Percentiles rank a stretch among this genome's conserved stretches.
Conservation (phyloP, 1,140 invertebrate genomes). For the Drosophila watanabei region DNA sequence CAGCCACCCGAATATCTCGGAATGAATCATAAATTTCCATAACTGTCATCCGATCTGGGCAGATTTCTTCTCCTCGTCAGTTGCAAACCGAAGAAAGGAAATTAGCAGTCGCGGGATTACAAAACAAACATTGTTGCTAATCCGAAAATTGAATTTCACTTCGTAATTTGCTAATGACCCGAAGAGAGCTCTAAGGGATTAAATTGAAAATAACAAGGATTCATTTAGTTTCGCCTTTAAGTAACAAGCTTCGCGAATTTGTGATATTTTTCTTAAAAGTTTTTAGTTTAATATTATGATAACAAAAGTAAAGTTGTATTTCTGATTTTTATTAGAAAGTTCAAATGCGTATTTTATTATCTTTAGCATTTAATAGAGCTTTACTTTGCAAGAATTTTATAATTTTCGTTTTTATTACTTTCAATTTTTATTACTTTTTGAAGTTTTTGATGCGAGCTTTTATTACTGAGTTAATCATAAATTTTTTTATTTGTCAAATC, state of each 20-base stretch:
- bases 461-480: not conserved
- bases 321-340: not conserved
- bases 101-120: constrained; percentile 47
- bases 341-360: not conserved
- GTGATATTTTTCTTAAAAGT: too few relatives aligned
- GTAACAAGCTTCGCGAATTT: not conserved
- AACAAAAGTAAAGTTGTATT: too few relatives aligned
- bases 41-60: constrained; percentile 69
- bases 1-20: constrained; percentile 41
- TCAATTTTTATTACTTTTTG: not conserved
- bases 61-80: constrained; percentile 30
- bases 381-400: not conserved
- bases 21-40: constrained; percentile 84
- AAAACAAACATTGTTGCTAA: constrained; percentile 49
- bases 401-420: not conserved
- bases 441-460: not conserved
- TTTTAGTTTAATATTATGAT: too few relatives aligned
- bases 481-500: not conserved
- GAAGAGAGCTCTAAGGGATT: not conserved
- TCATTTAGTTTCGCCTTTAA: not conserved
- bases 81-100: constrained; percentile 24
- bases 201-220: not conserved
- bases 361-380: too few relatives aligned
- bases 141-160: constrained; percentile 48
- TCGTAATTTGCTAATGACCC: constrained; percentile 61